Evolutionary conservation across 2,113 vertebrate genomes (phyloP), one percentile per base, ranked within the genome.

Genomic region (Erythrolamprus reginae): DNA sequence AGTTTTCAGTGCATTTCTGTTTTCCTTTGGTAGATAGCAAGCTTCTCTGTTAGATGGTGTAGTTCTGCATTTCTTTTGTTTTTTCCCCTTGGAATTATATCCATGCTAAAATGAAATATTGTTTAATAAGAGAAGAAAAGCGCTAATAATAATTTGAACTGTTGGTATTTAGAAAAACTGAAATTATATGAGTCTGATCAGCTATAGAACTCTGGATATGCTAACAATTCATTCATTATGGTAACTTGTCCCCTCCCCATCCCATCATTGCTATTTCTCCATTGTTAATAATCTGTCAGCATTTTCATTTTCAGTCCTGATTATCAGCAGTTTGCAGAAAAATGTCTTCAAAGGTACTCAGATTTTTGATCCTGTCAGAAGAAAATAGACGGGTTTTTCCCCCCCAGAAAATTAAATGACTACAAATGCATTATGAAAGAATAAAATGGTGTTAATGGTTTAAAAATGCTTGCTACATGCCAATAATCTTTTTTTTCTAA

Each of bases 141-240:
- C 82, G 86, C 58, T 86, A 93, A 91, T 84, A 92, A 86, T 53
- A 90, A 88, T 55, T 86, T 52, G 82, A 89, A n/a, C 3, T 8
- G 56, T 45, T 93, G 86, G 82, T 94, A 93, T 90, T 93, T 93
- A 88, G 90, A 90, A 90, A 91, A 95, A 92, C 19, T 87, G 55
- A 85, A 93, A 92, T 92, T 89, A 53, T 84, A 10, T 28, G n/a
- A 82, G 24, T 91, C 84, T 92, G 90, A 94, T 91, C 86, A 1
- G 56, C 65, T 65, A 70, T 89, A 58, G 28, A 84, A 61, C 70
- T 94, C 86, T 92, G 53, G 53, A 33, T 92, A 88, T 26, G n/a
- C 26, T 89, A 93, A 89, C 33, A 89, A 92, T 13, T 89, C 84
- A 90, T 90, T 92, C 61, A 38, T 93, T 90, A 77, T 70, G 77